phyloP scores from a whole-genome alignment of 2,113 vertebrate species.

The Lagopus muta region DNA sequence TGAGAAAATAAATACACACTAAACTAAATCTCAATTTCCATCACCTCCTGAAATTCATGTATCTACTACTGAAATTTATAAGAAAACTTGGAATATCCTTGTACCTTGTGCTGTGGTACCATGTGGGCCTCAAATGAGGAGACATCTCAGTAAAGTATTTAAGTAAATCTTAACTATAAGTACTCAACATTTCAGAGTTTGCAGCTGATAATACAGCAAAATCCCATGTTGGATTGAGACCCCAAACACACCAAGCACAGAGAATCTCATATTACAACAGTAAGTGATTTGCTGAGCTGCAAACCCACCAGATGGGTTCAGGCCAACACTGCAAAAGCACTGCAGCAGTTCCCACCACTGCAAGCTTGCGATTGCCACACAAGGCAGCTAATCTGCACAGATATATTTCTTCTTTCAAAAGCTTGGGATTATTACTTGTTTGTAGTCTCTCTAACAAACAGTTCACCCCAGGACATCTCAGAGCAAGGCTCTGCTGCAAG shows the following conservation, averaged over 20 bases:
- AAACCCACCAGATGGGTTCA: fast-evolving
- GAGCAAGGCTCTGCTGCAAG: background rate
- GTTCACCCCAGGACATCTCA: background rate
- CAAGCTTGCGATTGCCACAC: background rate
- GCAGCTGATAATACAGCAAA: background rate
- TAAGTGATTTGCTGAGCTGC: background rate
- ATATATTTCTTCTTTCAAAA: background rate
- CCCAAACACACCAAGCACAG: background rate
- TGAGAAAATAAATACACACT: background rate
- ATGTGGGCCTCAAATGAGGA: background rate
- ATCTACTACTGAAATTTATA: background rate
- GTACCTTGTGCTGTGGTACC: background rate
- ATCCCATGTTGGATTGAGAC: background rate
- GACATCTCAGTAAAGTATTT: background rate
- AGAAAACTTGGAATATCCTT: background rate
- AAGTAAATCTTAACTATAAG: background rate
- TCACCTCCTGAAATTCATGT: background rate
- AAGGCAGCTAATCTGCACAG: background rate
- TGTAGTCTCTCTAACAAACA: background rate
- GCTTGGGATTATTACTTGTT: background rate
- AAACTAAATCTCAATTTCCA: background rate
- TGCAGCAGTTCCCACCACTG: background rate
- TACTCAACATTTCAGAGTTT: background rate
- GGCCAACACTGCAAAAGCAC: background rate
- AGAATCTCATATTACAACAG: background rate